Conservation (phyloP, 2,888 invertebrate species). For the Neelides folsomi region DNA sequence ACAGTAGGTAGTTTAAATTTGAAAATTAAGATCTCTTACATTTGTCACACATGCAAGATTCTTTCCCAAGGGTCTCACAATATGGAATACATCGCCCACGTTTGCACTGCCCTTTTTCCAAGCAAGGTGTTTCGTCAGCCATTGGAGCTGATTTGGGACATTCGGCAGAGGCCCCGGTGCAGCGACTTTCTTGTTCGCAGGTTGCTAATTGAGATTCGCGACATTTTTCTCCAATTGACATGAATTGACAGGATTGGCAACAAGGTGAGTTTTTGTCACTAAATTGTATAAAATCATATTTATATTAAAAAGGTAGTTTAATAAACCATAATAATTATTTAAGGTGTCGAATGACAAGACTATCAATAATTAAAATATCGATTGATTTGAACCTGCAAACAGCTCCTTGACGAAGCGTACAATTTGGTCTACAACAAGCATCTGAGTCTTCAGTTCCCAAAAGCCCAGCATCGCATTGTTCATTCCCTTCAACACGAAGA, state of each 20-base stretch:
- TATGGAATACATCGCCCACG: constrained; percentile 86
- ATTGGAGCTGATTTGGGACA: constrained; percentile 78
- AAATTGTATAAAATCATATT: constrained; percentile 23
- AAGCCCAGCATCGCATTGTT: constrained; percentile 91
- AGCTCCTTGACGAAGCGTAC: constrained; percentile 73
- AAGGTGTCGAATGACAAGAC: neutral
- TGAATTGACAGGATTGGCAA: constrained; percentile 77
- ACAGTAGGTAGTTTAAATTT: neutral
- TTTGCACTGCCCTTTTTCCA: constrained; percentile 79
- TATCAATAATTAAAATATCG: neutral
- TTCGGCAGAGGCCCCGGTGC: constrained; percentile 65
- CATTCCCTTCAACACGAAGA: constrained; percentile 83
- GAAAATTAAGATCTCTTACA: constrained; percentile 44
- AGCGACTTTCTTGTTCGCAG: constrained; percentile 81
- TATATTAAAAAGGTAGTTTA: neutral
- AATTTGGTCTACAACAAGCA: constrained; percentile 84
- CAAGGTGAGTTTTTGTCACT: constrained; percentile 95
- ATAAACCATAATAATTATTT: neutral
- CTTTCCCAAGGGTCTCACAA: constrained; percentile 82
- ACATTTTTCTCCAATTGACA: constrained; percentile 46
- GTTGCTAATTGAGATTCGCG: constrained; percentile 80
- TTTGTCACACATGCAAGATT: constrained; percentile 93
- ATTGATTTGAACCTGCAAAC: constrained; percentile 60
- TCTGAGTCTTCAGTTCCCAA: constrained; percentile 87
- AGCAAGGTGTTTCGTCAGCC: constrained; percentile 72